Conservation (phyloP, 1,140 invertebrate genomes). For the Hylyphantes graminicola region DNA sequence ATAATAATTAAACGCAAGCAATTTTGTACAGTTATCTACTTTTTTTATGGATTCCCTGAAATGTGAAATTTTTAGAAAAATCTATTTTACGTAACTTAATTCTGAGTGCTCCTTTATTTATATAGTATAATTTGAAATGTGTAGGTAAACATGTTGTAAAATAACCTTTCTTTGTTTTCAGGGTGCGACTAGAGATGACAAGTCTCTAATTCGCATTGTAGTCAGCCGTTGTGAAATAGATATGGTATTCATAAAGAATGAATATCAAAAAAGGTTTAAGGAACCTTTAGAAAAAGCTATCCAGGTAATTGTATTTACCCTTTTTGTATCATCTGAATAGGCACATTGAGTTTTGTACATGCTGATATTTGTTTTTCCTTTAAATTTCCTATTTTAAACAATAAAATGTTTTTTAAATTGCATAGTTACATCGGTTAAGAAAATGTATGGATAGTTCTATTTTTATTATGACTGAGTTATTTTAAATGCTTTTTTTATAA, state of each 20-base stretch:
- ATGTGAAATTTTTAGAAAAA: neutral
- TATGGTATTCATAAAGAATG: constrained; percentile 56
- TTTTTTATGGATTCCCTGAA: no score
- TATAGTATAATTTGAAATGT: neutral
- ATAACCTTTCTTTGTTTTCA: constrained; percentile 3
- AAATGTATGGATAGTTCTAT: neutral
- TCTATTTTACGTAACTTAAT: neutral
- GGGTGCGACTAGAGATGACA: constrained; percentile 32
- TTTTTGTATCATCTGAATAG: no score
- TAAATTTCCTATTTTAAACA: no score
- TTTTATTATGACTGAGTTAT: no score
- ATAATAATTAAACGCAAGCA: no score
- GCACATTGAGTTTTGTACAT: no score
- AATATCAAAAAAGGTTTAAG: constrained; percentile 57
- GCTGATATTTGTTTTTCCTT: no score
- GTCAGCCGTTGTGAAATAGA: constrained; percentile 56
- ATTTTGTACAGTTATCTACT: no score
- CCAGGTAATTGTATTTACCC: constrained; percentile 8
- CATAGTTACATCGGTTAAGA: no score
- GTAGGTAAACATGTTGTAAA: neutral
- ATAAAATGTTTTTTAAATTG: no score
- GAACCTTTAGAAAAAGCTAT: constrained; percentile 40
- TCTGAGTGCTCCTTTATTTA: neutral
- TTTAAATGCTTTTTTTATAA: no score
- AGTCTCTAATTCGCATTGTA: constrained; percentile 46